Base-by-base conservation (phyloP, 2,888 invertebrate species). In the Agonopterix arenella region DNA sequence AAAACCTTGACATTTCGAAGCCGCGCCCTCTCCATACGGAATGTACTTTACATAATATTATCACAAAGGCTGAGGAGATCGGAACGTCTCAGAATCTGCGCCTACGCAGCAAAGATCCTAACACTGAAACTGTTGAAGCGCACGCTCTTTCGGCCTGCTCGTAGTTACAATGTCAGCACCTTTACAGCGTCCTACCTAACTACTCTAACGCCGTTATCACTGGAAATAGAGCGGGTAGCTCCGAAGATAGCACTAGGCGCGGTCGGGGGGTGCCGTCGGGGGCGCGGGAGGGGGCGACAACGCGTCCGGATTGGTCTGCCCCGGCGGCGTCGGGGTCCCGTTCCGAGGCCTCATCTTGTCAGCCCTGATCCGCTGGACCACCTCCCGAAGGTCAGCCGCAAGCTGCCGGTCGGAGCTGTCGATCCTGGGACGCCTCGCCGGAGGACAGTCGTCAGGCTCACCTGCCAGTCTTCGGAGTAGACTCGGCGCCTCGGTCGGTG, bases 391-490 rank as follows among this genome's bases (percentile, higher is more conserved):
- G 64, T 86, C 89, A 8, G 85, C 88, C 37, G 89, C 88, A 54
- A 89, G 72, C 66, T 75, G 77, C 52, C 78, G 75, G 65, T 81
- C 85, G 10, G 79, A 70, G 91, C 75, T 91, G 91, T 80, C 85
- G 48, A 90, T 89, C 62, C 89, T 92, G 60, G 90, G 84, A 11
- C 84, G 76, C 5, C 83, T 68, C 53, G 76, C 80, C 52, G 86
- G 85, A 58, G 88, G 88, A 62, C 64, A 70, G 40, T 92, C 92
- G 4, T 93, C 93, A 38, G 92, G 89, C 63, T 92, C 93, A 57
- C 93, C 94, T 57, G 94, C 90, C 62, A 95, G 93, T 64, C 94
- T 92, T 60, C 94, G 93, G 93, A 68, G 92, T 80, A 79, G 93
- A 90, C 67, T 92, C 89, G 58, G 93, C 91, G 78, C 93, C 91